Percentiles rank a stretch among this genome's conserved stretches.
Evolutionary conservation across 1,140 invertebrate species (phyloP).

Genomic region (Mylabris phalerata): DNA sequence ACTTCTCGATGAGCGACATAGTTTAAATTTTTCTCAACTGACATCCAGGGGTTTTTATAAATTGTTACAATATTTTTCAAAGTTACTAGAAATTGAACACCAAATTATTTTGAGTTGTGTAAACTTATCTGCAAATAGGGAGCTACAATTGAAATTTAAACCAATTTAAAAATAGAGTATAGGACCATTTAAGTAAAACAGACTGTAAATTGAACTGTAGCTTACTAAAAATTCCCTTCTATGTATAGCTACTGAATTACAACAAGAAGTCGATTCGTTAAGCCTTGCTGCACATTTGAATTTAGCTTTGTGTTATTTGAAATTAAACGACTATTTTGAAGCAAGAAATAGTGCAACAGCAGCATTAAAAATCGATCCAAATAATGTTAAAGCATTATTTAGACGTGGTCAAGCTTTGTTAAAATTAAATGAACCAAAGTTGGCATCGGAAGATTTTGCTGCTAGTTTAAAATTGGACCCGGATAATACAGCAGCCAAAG

Average conservation of each 20-base stretch:
- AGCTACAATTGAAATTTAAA: too few relatives aligned
- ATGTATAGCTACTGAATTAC: constrained; percentile 24
- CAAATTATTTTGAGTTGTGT: too few relatives aligned
- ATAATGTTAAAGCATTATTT: constrained; percentile 87
- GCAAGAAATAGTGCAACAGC: constrained; percentile 62
- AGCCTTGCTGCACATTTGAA: constrained; percentile 74
- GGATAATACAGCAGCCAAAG: constrained; percentile 74
- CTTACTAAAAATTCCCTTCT: constrained; percentile 5
- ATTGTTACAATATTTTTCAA: too few relatives aligned
- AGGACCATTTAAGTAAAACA: too few relatives aligned
- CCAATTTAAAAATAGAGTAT: too few relatives aligned
- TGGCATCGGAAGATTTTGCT: constrained; percentile 74
- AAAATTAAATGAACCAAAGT: constrained; percentile 66
- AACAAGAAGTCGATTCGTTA: constrained; percentile 54
- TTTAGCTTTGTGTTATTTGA: constrained; percentile 78
- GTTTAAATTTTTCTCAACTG: too few relatives aligned
- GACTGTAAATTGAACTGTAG: too few relatives aligned
- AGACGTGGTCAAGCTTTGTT: constrained; percentile 78
- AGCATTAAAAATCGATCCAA: constrained; percentile 66
- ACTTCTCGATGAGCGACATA: too few relatives aligned
- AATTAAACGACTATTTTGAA: constrained; percentile 65
- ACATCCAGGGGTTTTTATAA: too few relatives aligned
- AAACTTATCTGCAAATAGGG: too few relatives aligned
- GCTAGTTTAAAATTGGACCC: constrained; percentile 53
- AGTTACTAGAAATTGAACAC: too few relatives aligned